Base-by-base conservation (phyloP, 1,140 invertebrate genomes). In the Microplitis demolitor region DNA sequence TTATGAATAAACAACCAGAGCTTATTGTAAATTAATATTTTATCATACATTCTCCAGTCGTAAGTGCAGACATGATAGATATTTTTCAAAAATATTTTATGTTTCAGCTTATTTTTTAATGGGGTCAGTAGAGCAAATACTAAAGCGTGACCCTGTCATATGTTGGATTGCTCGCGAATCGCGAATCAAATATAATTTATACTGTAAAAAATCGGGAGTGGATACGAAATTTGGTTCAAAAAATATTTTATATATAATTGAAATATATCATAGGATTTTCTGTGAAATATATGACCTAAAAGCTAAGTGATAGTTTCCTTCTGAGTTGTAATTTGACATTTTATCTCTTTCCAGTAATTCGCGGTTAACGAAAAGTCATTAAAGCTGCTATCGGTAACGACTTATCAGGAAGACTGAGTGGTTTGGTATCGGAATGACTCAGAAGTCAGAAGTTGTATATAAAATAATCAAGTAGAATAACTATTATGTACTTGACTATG, bases 361-460 rank as follows among this genome's bases (percentile, higher is more conserved):
- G 24, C 66, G 34, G 54, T 75, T 76, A 72, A 66, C 69, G 39
- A 76, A 76, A 76, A 76, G 63, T 76, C 72, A 69, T 76, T 76
- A 76, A 74, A 72, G 72, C 74, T 35, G 53, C 63, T 76, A 76
- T 76, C 72, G 72, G 72, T 76, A 76, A 76, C 72, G 72, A 76
- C 75, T 76, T 74, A 45, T 64, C 75, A 31, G 69, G 72, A 76
- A 76, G 56, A 69, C 68, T 37, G 45, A 24, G 62, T 34, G 16
- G 58, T 34, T 13, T 33, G 58, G 24, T 24, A 60, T 11, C 4
- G 35, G 16, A 61, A 9, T 51, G 62, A 50, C 45, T 16, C 31
- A 37, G 56, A 11, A 45, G 6, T 16, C 31, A 37, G 56, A 11
- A 45, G 6, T 45, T 45, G 39, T 45, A 11, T 45, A 45, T 45